These are phyloP conservation scores for Spheniscus mendiculus DNA, from an alignment of 2,113 vertebrate genomes.

Conservation along the genomic window DNA sequence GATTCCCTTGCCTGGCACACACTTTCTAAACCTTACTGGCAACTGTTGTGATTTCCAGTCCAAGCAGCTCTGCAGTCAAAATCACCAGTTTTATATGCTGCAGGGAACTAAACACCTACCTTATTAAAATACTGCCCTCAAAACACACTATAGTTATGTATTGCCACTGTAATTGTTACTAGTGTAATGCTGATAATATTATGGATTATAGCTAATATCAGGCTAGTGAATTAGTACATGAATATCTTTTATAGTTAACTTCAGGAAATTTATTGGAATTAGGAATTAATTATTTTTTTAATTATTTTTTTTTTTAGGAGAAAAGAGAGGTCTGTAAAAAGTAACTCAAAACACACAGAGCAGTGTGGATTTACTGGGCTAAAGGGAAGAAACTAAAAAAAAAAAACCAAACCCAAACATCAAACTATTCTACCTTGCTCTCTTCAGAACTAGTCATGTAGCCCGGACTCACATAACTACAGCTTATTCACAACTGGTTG, in stretches of 20 bases:
- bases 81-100: slow-evolving; percentile 67
- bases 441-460: neutral
- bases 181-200: slow-evolving; percentile 45
- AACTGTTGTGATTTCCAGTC: slow-evolving; percentile 77
- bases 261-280: slow-evolving; percentile 46
- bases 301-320: neutral
- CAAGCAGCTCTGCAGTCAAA: slow-evolving; percentile 72
- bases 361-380: neutral
- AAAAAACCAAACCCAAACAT: neutral
- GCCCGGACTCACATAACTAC: neutral
- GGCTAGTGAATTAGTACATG: slow-evolving; percentile 35
- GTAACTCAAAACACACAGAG: slow-evolving; percentile 19
- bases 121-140: slow-evolving; percentile 68
- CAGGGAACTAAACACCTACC: slow-evolving; percentile 67
- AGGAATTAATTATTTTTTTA: neutral
- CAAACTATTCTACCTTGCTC: neutral
- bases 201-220: slow-evolving; percentile 59
- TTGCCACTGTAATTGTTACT: slow-evolving; percentile 52
- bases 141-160: slow-evolving; percentile 29
- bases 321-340: neutral
- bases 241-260: slow-evolving; percentile 56
- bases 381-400: neutral
- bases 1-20: slow-evolving; percentile 77
- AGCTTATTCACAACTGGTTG: neutral
- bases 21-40: slow-evolving; percentile 78